phyloP scores from a whole-genome alignment of 2,113 vertebrate species.

The Pontoporia blainvillei region DNA sequence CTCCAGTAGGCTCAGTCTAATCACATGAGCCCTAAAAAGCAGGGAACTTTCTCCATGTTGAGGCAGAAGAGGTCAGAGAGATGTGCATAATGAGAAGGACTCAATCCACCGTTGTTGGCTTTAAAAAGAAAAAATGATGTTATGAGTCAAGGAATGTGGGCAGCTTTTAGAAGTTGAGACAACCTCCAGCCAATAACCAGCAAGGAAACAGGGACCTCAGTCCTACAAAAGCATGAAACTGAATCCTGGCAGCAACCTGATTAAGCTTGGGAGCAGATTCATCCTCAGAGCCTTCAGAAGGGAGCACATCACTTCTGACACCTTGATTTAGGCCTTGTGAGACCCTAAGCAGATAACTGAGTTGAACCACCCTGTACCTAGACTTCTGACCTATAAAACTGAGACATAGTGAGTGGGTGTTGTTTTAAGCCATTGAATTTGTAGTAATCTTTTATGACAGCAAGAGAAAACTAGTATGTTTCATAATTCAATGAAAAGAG shows the following conservation, averaged over 20 bases:
- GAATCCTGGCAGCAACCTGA: neutral
- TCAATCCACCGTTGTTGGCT: neutral
- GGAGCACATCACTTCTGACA: neutral
- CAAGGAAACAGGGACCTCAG: neutral
- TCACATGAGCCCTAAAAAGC: neutral
- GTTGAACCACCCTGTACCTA: neutral
- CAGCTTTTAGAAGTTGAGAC: neutral
- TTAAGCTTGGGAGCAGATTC: neutral
- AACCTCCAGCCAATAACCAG: neutral
- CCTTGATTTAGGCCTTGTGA: neutral
- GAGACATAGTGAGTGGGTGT: neutral
- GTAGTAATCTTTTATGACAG: neutral
- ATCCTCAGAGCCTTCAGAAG: neutral
- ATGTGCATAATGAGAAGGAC: neutral
- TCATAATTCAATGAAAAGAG: neutral
- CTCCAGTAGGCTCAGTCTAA: neutral
- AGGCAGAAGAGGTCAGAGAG: neutral
- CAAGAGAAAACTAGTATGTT: neutral
- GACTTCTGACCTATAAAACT: neutral
- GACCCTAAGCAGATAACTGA: neutral
- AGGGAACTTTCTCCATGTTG: neutral
- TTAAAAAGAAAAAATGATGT: neutral
- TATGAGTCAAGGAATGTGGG: neutral
- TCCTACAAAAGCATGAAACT: neutral
- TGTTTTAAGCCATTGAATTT: neutral